Percentiles rank a stretch among this genome's conserved stretches.
Evolutionary conservation across 1,140 invertebrate species (phyloP).

Genomic region (Physella acuta): DNA sequence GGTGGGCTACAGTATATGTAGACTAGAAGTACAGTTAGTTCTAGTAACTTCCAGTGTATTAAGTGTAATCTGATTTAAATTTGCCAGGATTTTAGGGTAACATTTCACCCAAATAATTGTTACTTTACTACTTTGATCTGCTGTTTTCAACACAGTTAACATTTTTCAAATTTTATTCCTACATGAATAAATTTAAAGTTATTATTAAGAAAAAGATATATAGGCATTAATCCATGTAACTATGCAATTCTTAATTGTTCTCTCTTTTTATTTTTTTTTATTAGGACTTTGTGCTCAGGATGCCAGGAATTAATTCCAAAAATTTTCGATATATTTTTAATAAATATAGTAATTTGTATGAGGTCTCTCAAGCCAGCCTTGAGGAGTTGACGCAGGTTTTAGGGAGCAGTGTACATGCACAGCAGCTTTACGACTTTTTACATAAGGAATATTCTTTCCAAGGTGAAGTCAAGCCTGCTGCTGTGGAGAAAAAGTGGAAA

Average conservation of each 20-base stretch:
- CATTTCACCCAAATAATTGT: no score
- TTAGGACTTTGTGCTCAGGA: slow-evolving; percentile 82
- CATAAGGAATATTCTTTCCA: slow-evolving; percentile 41
- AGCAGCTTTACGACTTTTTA: slow-evolving; percentile 59
- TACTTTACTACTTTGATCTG: no score
- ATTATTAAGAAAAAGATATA: not conserved
- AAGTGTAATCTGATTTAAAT: no score
- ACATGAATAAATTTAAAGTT: not conserved
- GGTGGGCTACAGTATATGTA: no score
- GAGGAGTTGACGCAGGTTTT: slow-evolving; percentile 70
- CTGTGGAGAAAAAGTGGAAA: slow-evolving; percentile 3
- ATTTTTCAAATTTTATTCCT: not conserved
- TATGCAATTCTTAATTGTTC: not conserved
- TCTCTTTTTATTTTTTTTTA: slow-evolving; percentile 9
- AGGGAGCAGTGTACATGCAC: slow-evolving; percentile 63
- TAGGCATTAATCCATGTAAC: not conserved
- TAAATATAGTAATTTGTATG: slow-evolving; percentile 67
- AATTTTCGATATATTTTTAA: slow-evolving; percentile 81
- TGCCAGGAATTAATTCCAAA: slow-evolving; percentile 87
- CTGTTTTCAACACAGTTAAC: not conserved
- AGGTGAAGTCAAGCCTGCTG: not conserved
- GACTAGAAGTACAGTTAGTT: no score
- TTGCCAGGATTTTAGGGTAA: no score
- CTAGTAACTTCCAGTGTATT: no score
- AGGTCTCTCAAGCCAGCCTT: slow-evolving; percentile 64